A percentile compares a stretch with the other conserved stretches of the same genome.
Conservation (phyloP, 2,888 invertebrate species). For the Spilosoma lubricipeda region DNA sequence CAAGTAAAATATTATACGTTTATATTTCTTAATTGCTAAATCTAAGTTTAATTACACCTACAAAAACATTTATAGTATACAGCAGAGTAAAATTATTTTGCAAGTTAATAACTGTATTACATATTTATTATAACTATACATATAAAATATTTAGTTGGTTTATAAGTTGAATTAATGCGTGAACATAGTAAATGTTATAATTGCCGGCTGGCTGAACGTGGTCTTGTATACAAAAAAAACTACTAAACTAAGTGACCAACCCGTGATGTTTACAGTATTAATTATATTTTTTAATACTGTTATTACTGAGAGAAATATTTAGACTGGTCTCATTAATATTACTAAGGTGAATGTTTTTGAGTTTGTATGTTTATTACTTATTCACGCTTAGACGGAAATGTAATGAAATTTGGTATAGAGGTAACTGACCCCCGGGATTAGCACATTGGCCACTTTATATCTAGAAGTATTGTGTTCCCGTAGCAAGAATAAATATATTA, state of each 20-base stretch:
- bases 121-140: not conserved
- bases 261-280: not conserved
- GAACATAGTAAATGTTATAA: not conserved
- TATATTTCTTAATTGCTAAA: not conserved
- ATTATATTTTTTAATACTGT: not conserved
- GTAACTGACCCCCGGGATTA: not conserved
- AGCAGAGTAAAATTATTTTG: not conserved
- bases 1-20: not conserved
- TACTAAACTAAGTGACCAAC: not conserved
- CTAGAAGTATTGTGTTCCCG: not conserved
- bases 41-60: not conserved
- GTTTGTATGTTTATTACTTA: not conserved
- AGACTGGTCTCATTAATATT: not conserved
- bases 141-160: not conserved
- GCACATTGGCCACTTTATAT: not conserved
- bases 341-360: not conserved
- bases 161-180: not conserved
- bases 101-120: not conserved
- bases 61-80: not conserved
- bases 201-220: not conserved
- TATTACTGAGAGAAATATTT: not conserved
- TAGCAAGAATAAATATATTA: not conserved
- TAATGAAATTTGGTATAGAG: not conserved
- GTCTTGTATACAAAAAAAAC: not conserved
- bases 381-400: not conserved